A percentile compares a stretch with the other conserved stretches of the same genome.
Evolutionary conservation across 2,113 vertebrate genomes (phyloP).

Genomic region (Lethenteron reissneri): DNA sequence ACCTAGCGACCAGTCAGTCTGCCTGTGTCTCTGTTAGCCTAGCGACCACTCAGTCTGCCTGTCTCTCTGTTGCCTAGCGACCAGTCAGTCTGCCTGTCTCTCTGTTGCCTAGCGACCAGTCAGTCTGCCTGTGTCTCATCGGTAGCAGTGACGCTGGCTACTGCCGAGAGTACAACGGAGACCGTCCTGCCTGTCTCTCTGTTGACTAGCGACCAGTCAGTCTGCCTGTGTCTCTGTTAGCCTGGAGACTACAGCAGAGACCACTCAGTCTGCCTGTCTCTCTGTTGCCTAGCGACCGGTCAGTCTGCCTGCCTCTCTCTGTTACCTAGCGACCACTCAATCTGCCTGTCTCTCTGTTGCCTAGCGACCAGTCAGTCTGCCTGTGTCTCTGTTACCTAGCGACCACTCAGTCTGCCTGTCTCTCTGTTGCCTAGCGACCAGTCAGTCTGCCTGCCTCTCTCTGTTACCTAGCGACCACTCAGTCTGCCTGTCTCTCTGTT

Average conservation of each 20-base stretch:
- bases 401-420: background rate
- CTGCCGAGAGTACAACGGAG: background rate
- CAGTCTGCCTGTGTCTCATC: background rate
- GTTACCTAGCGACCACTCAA: no score
- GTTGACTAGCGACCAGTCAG: background rate
- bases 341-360: background rate
- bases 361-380: background rate
- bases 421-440: no score
- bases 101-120: no score
- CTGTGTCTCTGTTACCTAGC: no score
- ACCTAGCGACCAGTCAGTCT: background rate
- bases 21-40: no score
- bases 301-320: background rate
- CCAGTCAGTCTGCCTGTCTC: background rate
- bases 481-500: background rate
- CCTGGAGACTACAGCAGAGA: background rate
- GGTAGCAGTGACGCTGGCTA: background rate
- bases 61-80: background rate
- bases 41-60: no score
- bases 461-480: no score
- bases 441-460: no score
- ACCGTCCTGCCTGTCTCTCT: background rate
- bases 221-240: background rate
- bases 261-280: no score
- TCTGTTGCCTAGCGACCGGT: background rate